phyloP scores from a whole-genome alignment of 2,797 vertebrate genomes.

The Austrolebias charrua region DNA sequence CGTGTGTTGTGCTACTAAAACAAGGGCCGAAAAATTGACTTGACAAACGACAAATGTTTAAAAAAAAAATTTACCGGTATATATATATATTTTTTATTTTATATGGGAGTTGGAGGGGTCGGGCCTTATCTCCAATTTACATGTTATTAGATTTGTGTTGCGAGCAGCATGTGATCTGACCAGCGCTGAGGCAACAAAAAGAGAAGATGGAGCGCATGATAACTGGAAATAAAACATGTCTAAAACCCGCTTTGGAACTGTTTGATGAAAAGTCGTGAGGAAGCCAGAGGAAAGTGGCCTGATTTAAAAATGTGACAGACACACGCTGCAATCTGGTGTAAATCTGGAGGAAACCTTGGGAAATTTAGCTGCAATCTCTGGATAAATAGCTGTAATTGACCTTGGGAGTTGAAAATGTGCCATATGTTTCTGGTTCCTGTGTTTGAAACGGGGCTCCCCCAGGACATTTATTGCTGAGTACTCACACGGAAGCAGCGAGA shows the following conservation, averaged over 20 bases:
- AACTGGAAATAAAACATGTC: constrained; percentile 78
- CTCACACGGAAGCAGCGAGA: constrained; percentile 67
- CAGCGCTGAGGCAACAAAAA: constrained; percentile 61
- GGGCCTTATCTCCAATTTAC: constrained; percentile 93
- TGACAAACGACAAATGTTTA: constrained; percentile 93
- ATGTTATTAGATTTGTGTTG: constrained; percentile 85
- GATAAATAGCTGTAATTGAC: constrained; percentile 88
- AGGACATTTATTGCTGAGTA: constrained; percentile 80
- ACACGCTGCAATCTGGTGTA: constrained; percentile 76
- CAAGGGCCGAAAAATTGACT: constrained; percentile 97
- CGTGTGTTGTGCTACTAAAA: constrained; percentile 99
- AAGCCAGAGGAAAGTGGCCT: constrained; percentile 69
- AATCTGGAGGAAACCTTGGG: constrained; percentile 83
- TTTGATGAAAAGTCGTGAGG: constrained; percentile 74
- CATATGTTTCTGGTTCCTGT: constrained; percentile 86
- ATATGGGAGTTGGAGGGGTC: constrained; percentile 88
- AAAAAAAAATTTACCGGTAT: constrained; percentile 52
- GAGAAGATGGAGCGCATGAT: constrained; percentile 74
- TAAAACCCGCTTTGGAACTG: constrained; percentile 78
- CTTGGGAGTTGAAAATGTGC: constrained; percentile 86
- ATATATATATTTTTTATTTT: constrained; percentile 58
- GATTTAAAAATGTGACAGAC: constrained; percentile 82
- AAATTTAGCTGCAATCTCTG: constrained; percentile 84
- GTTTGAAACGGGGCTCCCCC: constrained; percentile 83
- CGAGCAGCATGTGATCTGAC: constrained; percentile 69